phyloP scores from a whole-genome alignment of 1,140 invertebrate genomes.

The Cydia strobilella region DNA sequence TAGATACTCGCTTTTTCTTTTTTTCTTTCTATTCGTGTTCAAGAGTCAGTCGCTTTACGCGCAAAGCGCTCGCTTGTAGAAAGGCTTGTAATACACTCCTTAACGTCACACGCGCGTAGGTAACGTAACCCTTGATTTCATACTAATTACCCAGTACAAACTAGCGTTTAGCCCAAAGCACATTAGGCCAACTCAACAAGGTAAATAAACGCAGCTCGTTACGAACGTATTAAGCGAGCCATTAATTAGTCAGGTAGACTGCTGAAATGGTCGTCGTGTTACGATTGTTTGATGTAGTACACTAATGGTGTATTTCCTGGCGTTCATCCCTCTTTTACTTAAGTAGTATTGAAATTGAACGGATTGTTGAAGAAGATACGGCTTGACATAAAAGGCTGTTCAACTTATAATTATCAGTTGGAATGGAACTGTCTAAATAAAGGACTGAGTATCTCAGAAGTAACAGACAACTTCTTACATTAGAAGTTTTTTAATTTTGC shows the following conservation, averaged over 20 bases:
- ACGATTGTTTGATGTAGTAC: background rate
- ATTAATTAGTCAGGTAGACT: slow-evolving; percentile 11
- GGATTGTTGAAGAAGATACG: background rate
- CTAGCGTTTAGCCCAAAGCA: slow-evolving; percentile 10
- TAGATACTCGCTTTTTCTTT: no score
- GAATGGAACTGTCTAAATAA: background rate
- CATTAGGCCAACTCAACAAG: slow-evolving; percentile 2
- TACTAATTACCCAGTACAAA: slow-evolving; percentile 14
- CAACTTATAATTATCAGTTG: background rate
- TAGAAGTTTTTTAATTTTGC: slow-evolving; percentile 2
- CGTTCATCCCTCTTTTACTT: background rate
- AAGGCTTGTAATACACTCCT: no score
- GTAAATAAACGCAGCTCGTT: slow-evolving; percentile 12
- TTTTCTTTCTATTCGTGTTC: no score
- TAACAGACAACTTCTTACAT: background rate
- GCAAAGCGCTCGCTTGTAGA: background rate
- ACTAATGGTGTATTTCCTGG: slow-evolving; percentile 4
- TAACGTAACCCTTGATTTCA: background rate
- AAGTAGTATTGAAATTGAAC: background rate
- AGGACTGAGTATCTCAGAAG: background rate
- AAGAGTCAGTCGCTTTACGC: no score
- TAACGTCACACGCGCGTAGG: background rate
- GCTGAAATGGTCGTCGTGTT: slow-evolving; percentile 9
- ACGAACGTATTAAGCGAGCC: slow-evolving; percentile 18
- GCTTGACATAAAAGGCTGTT: background rate